phyloP scores from a whole-genome alignment of 92 coral and sea anemone genomes.

The Micromussa lordhowensis region DNA sequence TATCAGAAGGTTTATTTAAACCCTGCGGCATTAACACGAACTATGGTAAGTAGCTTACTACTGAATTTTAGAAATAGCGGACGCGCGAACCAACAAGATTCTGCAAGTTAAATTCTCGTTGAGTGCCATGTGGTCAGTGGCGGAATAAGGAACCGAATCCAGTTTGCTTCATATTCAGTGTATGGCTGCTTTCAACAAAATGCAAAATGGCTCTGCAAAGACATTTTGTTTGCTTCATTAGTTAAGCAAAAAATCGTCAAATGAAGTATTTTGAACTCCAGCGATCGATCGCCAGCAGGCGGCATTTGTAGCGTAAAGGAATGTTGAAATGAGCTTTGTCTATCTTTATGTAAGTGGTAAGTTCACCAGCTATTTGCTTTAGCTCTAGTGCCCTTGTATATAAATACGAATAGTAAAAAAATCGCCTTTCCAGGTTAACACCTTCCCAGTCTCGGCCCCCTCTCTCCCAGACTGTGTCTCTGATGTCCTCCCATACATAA shows the following conservation, averaged over 20 bases:
- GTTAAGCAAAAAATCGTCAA: too few relatives aligned
- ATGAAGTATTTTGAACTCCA: neutral
- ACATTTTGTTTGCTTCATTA: neutral
- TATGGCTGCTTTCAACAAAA: neutral
- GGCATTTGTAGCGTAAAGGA: too few relatives aligned
- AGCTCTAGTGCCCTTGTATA: too few relatives aligned
- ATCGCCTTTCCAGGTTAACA: too few relatives aligned
- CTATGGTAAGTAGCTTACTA: slow-evolving; percentile 64
- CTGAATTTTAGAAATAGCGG: neutral
- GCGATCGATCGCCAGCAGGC: neutral
- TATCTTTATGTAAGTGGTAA: too few relatives aligned
- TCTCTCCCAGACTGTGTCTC: too few relatives aligned
- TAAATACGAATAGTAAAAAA: too few relatives aligned
- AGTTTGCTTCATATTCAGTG: neutral
- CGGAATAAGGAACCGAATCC: neutral
- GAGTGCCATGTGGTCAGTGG: neutral
- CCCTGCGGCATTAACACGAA: slow-evolving; percentile 51
- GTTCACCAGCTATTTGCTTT: too few relatives aligned
- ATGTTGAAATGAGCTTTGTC: too few relatives aligned
- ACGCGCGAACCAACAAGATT: slow-evolving; percentile 1
- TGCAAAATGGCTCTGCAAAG: neutral
- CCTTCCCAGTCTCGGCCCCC: too few relatives aligned
- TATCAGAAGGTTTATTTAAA: slow-evolving; percentile 33
- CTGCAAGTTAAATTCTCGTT: neutral
- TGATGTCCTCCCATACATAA: too few relatives aligned